Percentiles rank a stretch among this genome's conserved stretches.
phyloP scores from a whole-genome alignment of 1,140 invertebrate species.

The Drosophila grimshawi region DNA sequence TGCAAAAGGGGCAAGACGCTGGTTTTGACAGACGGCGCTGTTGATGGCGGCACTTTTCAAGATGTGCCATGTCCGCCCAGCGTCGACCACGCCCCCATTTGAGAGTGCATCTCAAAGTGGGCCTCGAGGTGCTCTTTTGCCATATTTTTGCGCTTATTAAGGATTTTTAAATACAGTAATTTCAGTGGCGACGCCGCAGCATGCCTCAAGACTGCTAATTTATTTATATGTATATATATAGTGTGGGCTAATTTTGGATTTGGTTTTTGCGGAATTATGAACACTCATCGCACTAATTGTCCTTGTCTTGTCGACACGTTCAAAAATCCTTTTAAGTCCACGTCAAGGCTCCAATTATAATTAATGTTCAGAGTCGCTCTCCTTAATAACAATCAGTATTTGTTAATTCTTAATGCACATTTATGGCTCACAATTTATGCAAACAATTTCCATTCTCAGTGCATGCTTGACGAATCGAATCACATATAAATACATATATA shows the following conservation, averaged over 20 bases:
- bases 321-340: constrained; percentile 45
- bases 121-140: constrained; percentile 9
- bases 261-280: constrained; percentile 55
- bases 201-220: constrained; percentile 62
- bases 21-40: constrained; percentile 11
- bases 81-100: constrained; percentile 26
- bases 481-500: constrained; percentile 15
- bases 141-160: constrained; percentile 78
- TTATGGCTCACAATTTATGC: constrained; percentile 73
- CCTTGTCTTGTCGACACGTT: constrained; percentile 45
- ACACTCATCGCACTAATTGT: constrained; percentile 73
- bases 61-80: constrained; percentile 14
- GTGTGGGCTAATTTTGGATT: constrained; percentile 57
- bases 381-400: constrained; percentile 38
- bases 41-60: constrained; percentile 46
- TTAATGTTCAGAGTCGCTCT: constrained; percentile 13
- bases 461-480: constrained; percentile 17
- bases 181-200: constrained; percentile 16
- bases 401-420: constrained; percentile 66
- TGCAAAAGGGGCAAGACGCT: background rate
- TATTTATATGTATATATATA: constrained; percentile 19
- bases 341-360: constrained; percentile 42
- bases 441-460: constrained; percentile 52
- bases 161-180: constrained; percentile 82
- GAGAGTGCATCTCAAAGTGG: constrained; percentile 42